These are phyloP conservation scores for Lypha dubia DNA, from an alignment of 2,888 invertebrate genomes.

Conservation along the genomic window DNA sequence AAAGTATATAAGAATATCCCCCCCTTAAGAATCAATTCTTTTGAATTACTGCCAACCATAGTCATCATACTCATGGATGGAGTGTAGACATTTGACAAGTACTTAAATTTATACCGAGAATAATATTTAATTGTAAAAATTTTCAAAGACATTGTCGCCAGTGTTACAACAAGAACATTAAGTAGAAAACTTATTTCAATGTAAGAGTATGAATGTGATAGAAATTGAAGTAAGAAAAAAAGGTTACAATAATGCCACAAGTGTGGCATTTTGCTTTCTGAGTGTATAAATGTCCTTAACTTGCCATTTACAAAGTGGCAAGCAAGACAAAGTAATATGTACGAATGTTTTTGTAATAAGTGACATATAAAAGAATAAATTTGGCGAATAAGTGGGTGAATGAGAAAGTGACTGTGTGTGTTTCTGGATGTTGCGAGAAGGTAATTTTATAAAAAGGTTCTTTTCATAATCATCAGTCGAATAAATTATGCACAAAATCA, in stretches of 20 bases:
- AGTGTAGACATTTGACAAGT: conserved; percentile 71
- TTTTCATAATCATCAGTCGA: conserved; percentile 82
- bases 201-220: conserved; percentile 1
- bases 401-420: neutral
- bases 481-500: conserved; percentile 83
- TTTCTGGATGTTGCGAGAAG: conserved; percentile 51
- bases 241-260: conserved; percentile 68
- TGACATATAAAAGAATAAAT: conserved; percentile 41
- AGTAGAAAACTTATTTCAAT: conserved; percentile 37
- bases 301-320: conserved; percentile 34
- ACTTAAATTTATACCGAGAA: conserved; percentile 70
- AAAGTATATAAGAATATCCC: too few relatives aligned
- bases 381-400: conserved; percentile 12
- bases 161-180: conserved; percentile 41
- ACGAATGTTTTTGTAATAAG: conserved; percentile 24
- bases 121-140: conserved; percentile 70
- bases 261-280: conserved; percentile 64
- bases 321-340: neutral
- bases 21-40: neutral
- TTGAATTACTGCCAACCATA: neutral
- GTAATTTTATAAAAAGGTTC: conserved; percentile 70
- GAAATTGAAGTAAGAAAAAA: conserved; percentile 2
- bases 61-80: conserved; percentile 54
- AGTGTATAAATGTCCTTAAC: conserved; percentile 51
- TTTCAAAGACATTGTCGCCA: conserved; percentile 45